These are phyloP conservation scores for Burhinus oedicnemus DNA, from an alignment of 2,113 vertebrate species.

Conservation along the genomic window DNA sequence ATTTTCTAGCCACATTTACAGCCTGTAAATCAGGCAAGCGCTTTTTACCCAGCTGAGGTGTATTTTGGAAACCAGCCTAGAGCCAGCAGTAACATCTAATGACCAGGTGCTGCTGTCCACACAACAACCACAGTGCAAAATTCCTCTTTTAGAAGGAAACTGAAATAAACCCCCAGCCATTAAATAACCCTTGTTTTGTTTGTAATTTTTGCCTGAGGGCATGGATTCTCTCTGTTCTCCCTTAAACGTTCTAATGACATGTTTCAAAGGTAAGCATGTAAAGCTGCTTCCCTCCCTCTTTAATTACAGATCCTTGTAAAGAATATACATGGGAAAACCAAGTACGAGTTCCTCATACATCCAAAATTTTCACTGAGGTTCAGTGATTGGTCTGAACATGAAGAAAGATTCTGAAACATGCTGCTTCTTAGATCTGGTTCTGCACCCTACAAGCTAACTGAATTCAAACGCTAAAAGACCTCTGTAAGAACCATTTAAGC, in stretches of 20 bases:
- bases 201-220: background rate
- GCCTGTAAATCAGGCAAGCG: background rate
- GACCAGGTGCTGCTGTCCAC: background rate
- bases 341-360: background rate
- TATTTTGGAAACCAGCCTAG: background rate
- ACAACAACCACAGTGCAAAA: background rate
- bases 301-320: conserved; percentile 12
- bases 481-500: background rate
- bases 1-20: background rate
- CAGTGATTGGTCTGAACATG: background rate
- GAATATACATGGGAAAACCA: background rate
- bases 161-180: background rate
- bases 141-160: background rate
- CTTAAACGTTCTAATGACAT: background rate
- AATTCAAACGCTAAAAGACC: background rate
- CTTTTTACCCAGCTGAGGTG: background rate
- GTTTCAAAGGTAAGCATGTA: background rate
- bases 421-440: background rate
- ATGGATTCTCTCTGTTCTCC: background rate
- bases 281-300: conserved; percentile 2
- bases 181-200: conserved; percentile 13
- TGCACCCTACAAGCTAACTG: background rate
- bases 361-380: background rate
- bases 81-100: background rate
- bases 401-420: background rate